Base-by-base conservation (phyloP, 2,113 vertebrate genomes). In the Alethe castanea region DNA sequence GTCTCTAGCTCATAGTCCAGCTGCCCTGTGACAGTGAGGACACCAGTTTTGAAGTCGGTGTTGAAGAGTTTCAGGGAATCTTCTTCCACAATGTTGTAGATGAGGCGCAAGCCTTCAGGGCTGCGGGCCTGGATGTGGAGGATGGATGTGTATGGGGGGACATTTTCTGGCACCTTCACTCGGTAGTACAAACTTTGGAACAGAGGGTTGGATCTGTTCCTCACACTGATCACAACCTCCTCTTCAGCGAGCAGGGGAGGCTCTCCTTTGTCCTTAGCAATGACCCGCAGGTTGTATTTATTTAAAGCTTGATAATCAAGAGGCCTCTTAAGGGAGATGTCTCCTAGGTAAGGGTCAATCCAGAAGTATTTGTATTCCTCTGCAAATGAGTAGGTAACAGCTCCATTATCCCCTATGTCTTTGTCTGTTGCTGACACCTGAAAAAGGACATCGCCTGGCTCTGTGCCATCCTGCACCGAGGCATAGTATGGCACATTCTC, bases 121-220 rank as follows among this genome's bases (percentile, higher is more conserved):
- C 99, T 99, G 70, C 98, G 98, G 57, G 99, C 99, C 96, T 99
- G 99, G 14, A 99, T 99, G 60, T 99, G 99, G 47, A 99, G 96
- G 91, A 99, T 98, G 2, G 99, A 98, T 14, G 99, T 99, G 74
- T 98, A 99, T 1, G 98, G 98, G 14, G 99, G 98, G 35, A 99
- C 98, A 47, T 99, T 99, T 98, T 99, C 99, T 36, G 99, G 99
- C 35, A 99, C 98, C 92, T 98, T 99, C 56, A 99, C 98, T 19
- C 97, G 98, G 73, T 99, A 99, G 70, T 98, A 98, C 36, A 99
- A 93, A 52, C 98, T 99, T 95, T 99, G 99, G 96, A 99, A 99
- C 81, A 99, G 81, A 9, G 99, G 99, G 80, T 99, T 99, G 81
- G 99, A 98, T 95, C 98, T 98, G 96, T 99, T 99, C 97, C 99